These are phyloP conservation scores for Clarias magur DNA, from an alignment of 2,113 vertebrate species.

Conservation along the genomic window DNA sequence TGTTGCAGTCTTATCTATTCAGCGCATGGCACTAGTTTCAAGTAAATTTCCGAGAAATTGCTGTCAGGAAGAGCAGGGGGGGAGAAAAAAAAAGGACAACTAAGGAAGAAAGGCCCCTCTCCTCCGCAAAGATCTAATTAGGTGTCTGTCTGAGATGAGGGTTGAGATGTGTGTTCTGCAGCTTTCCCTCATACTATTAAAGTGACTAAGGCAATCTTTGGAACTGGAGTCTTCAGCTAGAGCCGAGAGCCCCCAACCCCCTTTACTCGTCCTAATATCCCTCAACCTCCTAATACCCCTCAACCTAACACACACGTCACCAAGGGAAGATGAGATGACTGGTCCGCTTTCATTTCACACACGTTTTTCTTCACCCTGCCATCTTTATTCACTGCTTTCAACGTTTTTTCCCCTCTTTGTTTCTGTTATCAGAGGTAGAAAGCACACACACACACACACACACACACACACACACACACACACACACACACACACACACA, in stretches of 20 bases:
- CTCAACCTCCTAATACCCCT: too few relatives aligned
- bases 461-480: neutral
- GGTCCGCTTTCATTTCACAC: slow-evolving; percentile 9
- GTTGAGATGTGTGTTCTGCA: slow-evolving; percentile 25
- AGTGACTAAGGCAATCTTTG: slow-evolving; percentile 38
- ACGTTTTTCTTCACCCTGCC: neutral
- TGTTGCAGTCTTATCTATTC: slow-evolving; percentile 72
- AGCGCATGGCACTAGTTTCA: slow-evolving; percentile 67
- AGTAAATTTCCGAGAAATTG: slow-evolving; percentile 47
- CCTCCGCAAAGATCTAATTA: slow-evolving; percentile 52
- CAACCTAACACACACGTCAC: neutral
- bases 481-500: neutral
- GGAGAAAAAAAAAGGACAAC: slow-evolving; percentile 7
- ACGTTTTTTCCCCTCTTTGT: neutral
- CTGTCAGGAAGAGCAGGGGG: slow-evolving; percentile 21
- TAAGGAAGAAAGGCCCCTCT: slow-evolving; percentile 23
- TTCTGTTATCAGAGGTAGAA: slow-evolving; percentile 9
- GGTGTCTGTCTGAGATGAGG: slow-evolving; percentile 41
- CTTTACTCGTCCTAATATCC: too few relatives aligned
- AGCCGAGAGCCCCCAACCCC: neutral
- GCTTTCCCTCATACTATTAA: slow-evolving; percentile 48
- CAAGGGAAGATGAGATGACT: neutral
- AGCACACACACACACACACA: neutral
- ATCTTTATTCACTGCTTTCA: neutral
- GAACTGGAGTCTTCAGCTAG: neutral